phyloP scores from a whole-genome alignment of 2,888 invertebrate species.

The Pheosia tremula region DNA sequence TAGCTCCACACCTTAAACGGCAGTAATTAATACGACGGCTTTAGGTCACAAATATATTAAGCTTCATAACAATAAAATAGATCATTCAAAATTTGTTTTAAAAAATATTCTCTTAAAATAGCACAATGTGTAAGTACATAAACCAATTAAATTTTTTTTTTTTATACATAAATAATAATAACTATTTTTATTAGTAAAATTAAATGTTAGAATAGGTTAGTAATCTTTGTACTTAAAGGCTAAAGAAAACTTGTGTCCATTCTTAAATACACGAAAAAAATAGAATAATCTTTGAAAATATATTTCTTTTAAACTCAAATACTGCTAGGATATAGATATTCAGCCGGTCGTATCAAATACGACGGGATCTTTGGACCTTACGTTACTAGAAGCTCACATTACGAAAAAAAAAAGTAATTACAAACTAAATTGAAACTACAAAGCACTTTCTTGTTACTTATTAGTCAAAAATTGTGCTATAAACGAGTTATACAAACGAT shows the following conservation, averaged over 20 bases:
- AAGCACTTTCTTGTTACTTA: constrained; percentile 60
- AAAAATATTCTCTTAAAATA: constrained; percentile 55
- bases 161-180: constrained; percentile 49
- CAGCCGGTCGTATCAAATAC: constrained; percentile 65
- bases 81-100: constrained; percentile 45
- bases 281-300: constrained; percentile 48
- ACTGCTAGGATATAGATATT: constrained; percentile 66
- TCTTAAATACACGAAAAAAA: constrained; percentile 54
- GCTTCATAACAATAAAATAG: constrained; percentile 62
- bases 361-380: constrained; percentile 78
- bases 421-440: constrained; percentile 66
- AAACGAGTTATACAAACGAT: constrained; percentile 51
- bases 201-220: constrained; percentile 71
- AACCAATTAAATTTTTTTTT: constrained; percentile 62
- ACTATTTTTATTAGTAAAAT: constrained; percentile 46
- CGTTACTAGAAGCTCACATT: constrained; percentile 70
- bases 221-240: constrained; percentile 77
- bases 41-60: constrained; percentile 48
- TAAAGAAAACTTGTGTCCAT: constrained; percentile 54
- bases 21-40: constrained; percentile 27
- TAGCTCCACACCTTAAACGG: constrained; percentile 29
- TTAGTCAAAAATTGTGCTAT: constrained; percentile 72
- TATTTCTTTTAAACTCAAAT: constrained; percentile 57
- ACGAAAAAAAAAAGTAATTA: constrained; percentile 45
- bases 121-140: constrained; percentile 75